Base-by-base conservation (phyloP, 2,888 invertebrate genomes). In the Argynnis bischoffii region DNA sequence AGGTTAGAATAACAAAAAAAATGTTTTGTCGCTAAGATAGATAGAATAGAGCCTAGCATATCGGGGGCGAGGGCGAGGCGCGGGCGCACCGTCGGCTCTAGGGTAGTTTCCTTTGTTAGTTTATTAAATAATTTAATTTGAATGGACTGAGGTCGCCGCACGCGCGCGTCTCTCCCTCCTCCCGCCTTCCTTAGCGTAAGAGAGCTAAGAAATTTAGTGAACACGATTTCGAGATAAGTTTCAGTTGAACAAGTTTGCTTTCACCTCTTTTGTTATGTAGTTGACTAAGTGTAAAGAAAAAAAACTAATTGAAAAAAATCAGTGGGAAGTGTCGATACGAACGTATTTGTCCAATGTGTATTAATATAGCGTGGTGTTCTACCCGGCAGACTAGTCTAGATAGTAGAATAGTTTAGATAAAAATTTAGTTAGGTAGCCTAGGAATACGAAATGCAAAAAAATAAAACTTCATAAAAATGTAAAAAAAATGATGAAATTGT, bases 401-500 rank as follows among this genome's bases (percentile, higher is more conserved):
- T 81, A 86, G 88, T 94, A 93, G 93, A 82, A 88, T 93, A 93
- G 92, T 86, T 87, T 93, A 93, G 94, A 79, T 92, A 92, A 89
- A 82, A 88, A 91, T 85, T 90, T 93, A 92, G 92, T 88, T 93
- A 93, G 93, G 88, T 92, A 92, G 89, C 81, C 85, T 93, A 93
- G 93, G 84, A 87, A 90, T 93, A 93, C 93, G 93, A 94, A 94
- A 93, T 93, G 93, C 93, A 92, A 93, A 90, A 89, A 92, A 88
- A 81, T 90, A 91, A 88, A 92, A 89, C 86, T 88, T 88, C 84
- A 92, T 90, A 93, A 92, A n/a, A 92, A 91, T 90, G 88, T 90
- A 93, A 92, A 93, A 93, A 92, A 90, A 93, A 91, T 88, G 88
- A 93, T 92, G 92, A 94, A 93, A 93, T 93, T 93, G 93, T 94